Base-by-base conservation (phyloP, 2,888 invertebrate species). In the Philereme transversata region DNA sequence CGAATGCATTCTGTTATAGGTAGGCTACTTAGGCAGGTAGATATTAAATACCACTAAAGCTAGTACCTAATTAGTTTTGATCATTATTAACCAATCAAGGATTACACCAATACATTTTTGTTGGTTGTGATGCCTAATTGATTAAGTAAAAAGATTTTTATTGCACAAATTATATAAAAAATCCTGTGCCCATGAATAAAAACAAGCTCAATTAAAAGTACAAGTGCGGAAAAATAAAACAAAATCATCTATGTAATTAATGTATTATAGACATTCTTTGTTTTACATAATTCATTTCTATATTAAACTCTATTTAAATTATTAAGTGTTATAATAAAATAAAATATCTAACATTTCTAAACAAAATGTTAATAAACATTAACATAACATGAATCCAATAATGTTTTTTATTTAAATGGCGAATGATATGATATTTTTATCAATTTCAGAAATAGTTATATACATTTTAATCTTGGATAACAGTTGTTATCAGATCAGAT, bases 351-450 rank as follows among this genome's bases (percentile, higher is more conserved):
- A 75, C 64, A 71, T 79, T 79, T 83, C 77, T 82, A 81, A 87
- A 84, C 77, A 82, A 83, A 83, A 82, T 80, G 57, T 67, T 72
- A 77, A 74, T 77, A 75, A 78, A 75, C 63, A 60, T 80, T 76
- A 86, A 86, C 82, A 81, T 77, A 90, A 84, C 69, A 77, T 74
- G 77, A 77, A 79, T 83, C 79, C 43, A 11, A 55, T 40, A 81
- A 86, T 84, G 83, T 82, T 84, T 83, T 45, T 86, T 80, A 76
- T 85, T 90, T 84, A 92, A 90, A 85, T 91, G 92, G 92, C 90
- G 87, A 93, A 93, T 94, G 94, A 94, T 94, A 94, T 94, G 94
- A 94, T 89, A 82, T 75, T 84, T 66, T 70, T 76, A 78, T 77
- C 70, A 72, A 72, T 73, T 75, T 77, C 74, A 68, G 75, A 75